Evolutionary conservation across 2,113 vertebrate genomes (phyloP).

Genomic region (Daphoenositta chrysoptera): DNA sequence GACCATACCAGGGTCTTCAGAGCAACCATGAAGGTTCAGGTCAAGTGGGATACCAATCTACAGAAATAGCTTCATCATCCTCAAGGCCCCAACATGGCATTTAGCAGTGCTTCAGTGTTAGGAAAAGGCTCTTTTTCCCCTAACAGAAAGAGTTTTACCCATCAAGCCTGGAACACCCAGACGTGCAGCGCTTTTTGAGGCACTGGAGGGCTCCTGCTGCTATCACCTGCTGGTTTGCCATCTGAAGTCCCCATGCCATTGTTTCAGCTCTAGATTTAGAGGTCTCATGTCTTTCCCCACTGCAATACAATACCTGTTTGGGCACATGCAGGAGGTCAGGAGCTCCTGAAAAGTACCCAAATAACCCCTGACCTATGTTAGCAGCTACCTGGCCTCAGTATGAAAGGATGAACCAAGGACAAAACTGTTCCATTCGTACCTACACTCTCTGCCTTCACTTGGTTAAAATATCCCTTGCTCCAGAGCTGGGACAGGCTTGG

Average conservation of each 20-base stretch:
- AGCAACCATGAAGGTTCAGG: neutral
- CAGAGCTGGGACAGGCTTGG: neutral
- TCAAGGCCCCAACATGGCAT: neutral
- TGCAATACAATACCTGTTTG: neutral
- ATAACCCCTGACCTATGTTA: neutral
- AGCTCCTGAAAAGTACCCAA: neutral
- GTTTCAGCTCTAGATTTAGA: neutral
- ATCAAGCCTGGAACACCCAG: neutral
- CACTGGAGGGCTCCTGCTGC: neutral
- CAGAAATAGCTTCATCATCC: neutral
- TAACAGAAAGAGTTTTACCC: neutral
- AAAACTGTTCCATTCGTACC: neutral
- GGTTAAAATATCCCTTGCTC: neutral
- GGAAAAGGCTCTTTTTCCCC: neutral
- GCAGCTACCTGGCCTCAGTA: neutral
- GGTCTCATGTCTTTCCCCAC: neutral
- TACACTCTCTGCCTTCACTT: neutral
- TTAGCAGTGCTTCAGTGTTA: neutral
- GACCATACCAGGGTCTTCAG: neutral
- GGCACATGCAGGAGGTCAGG: neutral
- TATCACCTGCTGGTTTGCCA: neutral
- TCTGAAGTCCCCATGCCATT: neutral
- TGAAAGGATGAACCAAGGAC: neutral
- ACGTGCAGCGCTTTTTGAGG: neutral
- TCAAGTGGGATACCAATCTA: neutral